Evolutionary conservation across 2,888 invertebrate genomes (phyloP).

Genomic region (Deilephila elpenor): DNA sequence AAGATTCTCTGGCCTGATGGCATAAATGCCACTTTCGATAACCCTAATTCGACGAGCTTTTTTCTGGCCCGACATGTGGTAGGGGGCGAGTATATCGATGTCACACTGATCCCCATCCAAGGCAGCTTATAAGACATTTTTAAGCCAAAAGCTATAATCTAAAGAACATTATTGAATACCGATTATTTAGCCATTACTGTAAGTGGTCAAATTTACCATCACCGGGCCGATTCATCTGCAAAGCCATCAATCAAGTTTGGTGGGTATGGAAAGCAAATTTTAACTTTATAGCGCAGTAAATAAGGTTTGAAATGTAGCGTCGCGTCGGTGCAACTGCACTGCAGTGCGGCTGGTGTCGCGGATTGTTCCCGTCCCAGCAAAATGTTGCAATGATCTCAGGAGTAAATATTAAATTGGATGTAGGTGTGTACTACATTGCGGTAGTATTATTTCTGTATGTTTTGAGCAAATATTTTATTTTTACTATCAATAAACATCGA

Average conservation of each 20-base stretch:
- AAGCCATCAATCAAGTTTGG: slow-evolving; percentile 26
- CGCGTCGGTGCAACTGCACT: slow-evolving; percentile 1
- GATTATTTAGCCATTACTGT: background rate
- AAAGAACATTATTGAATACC: background rate
- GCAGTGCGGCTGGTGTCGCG: slow-evolving; percentile 13
- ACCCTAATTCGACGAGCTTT: too few species aligned
- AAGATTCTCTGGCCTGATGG: too few species aligned
- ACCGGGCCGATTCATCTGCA: background rate
- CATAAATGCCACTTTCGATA: too few species aligned
- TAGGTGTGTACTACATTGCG: background rate
- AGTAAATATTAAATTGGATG: slow-evolving; percentile 7
- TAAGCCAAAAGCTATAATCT: background rate
- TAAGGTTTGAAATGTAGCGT: slow-evolving; percentile 17
- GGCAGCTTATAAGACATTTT: background rate
- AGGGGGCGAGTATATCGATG: too few species aligned
- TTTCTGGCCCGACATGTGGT: too few species aligned
- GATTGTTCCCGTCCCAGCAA: background rate
- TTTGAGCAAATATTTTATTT: background rate
- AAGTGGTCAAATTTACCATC: background rate
- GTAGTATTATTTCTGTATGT: background rate
- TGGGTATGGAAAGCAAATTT: background rate
- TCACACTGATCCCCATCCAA: too few species aligned
- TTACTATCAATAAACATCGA: too few species aligned
- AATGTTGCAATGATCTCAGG: slow-evolving; percentile 11
- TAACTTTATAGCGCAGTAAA: slow-evolving; percentile 3